Evolutionary conservation across 2,797 vertebrate species (phyloP).

Genomic region (Chrosomus eos): DNA sequence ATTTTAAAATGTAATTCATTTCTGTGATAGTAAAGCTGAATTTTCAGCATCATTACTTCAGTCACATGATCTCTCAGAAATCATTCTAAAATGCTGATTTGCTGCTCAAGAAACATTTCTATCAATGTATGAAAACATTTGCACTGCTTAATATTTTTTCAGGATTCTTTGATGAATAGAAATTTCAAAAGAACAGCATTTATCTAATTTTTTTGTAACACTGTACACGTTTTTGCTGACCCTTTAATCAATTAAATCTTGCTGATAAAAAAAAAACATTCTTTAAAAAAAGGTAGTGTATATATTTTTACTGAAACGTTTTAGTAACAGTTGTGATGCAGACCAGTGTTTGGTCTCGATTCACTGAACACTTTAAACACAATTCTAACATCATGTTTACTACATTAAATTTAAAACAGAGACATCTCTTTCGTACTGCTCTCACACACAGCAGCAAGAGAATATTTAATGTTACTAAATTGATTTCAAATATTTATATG

Average conservation of each 20-base stretch:
- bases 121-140: not conserved
- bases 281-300: not conserved
- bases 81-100: not conserved
- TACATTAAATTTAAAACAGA: not conserved
- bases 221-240: not conserved
- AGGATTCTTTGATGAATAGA: not conserved
- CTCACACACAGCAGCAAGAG: not conserved
- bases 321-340: not conserved
- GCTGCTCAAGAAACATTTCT: not conserved
- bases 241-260: not conserved
- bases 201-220: not conserved
- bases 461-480: not conserved
- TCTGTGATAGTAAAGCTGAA: not conserved
- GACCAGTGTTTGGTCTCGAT: not conserved
- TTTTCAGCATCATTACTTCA: not conserved
- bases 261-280: not conserved
- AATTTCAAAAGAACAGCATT: not conserved
- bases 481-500: constrained; percentile 1
- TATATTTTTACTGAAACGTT: not conserved
- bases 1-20: not conserved
- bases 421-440: not conserved
- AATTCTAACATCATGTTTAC: not conserved
- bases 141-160: no score
- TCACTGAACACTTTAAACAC: not conserved
- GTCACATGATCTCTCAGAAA: not conserved